Conservation (phyloP, 2,797 vertebrate genomes). For the Pipistrellus kuhlii region DNA sequence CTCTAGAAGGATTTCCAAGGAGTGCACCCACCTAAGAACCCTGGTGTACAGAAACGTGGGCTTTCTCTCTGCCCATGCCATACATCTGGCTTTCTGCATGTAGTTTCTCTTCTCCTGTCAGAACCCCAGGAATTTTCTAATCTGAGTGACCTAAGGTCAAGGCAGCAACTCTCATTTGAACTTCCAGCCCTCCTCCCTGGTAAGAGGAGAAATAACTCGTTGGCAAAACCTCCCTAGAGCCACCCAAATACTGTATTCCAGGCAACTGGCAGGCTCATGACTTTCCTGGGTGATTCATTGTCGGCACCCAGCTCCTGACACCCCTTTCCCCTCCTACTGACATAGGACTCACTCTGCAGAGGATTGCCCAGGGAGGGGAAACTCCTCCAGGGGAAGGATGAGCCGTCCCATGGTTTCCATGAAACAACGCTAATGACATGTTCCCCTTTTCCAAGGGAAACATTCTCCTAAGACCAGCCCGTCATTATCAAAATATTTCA, state of each 20-base stretch:
- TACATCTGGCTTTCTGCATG: background rate
- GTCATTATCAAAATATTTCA: constrained; percentile 8
- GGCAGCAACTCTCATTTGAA: background rate
- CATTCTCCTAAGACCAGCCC: background rate
- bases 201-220: constrained; percentile 19
- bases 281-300: background rate
- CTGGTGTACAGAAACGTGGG: background rate
- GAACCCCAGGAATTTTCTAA: background rate
- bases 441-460: background rate
- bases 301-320: background rate
- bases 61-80: background rate
- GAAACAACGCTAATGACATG: background rate
- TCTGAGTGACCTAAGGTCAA: fast-evolving
- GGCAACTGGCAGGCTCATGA: background rate
- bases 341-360: constrained; percentile 33
- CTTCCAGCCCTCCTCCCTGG: background rate
- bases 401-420: background rate
- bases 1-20: background rate
- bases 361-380: background rate
- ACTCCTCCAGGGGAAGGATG: background rate
- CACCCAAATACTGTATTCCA: background rate
- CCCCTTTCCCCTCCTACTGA: background rate
- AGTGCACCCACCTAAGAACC: background rate
- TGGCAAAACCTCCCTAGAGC: background rate
- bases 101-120: background rate